Base-by-base conservation (phyloP, 2,888 invertebrate species). In the Pterostichus madidus region DNA sequence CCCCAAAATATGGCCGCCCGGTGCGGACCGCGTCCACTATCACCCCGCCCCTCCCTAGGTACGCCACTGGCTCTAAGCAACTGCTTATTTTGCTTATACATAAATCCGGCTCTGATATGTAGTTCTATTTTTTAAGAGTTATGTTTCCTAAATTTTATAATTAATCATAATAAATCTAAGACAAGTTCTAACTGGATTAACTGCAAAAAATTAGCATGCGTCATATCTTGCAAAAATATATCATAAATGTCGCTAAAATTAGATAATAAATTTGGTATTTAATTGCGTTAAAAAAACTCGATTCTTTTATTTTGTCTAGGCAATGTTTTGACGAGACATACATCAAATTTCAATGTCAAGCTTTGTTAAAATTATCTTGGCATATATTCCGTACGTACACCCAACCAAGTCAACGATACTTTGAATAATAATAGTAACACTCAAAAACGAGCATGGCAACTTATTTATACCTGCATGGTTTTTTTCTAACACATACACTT, bases 321-420 rank as follows among this genome's bases (percentile, higher is more conserved):
- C 39, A 5, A 15, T 71, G 39, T 71, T 71, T 71, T 71, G 68
- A 44, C 68, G 44, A 71, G 44, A 44, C 39, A 71, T 71, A 71
- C 44, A 44, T 71, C 68, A 71, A 71, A 71, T 44, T 71, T 71
- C 68, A 71, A 71, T 71, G 68, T 71, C 68, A 71, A 17, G 44
- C 68, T 17, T 71, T 71, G 68, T 71, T 71, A 71, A 71, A 71
- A 44, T 71, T 71, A 71, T 71, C 68, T 68, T 71, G 68, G 68
- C 68, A 44, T 71, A 71, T 71, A 71, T 71, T 71, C 44, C 15
- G 68, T 71, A 44, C 15, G 13, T 52, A 52, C 13, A 11, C n/a
- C 13, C 52, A 32, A 64, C 13, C 44, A 71, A 71, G 68, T 39
- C 68, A 71, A 71, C 64, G 68, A 44, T 71, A 71, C 68, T 71